These are phyloP conservation scores for Athene cunicularia DNA, from an alignment of 2,113 vertebrate species.

Conservation along the genomic window DNA sequence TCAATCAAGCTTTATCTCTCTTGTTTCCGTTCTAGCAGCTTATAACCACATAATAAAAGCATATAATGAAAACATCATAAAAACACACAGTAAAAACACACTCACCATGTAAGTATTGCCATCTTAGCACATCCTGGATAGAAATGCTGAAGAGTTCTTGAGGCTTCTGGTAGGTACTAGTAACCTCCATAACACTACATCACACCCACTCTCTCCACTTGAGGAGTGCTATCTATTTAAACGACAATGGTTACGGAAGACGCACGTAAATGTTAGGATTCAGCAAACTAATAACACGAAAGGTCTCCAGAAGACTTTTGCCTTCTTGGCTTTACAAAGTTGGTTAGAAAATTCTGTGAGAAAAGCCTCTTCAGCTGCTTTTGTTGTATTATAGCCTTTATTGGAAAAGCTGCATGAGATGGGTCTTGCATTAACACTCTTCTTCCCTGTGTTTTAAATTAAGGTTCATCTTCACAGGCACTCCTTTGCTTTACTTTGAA, in stretches of 20 bases:
- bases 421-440: neutral
- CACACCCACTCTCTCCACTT: neutral
- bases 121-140: neutral
- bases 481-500: neutral
- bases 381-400: neutral
- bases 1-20: constrained; percentile 48
- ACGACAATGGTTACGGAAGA: neutral
- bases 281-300: neutral
- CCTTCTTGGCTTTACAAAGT: neutral
- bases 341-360: neutral
- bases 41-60: constrained; percentile 62
- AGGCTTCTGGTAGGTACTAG: neutral
- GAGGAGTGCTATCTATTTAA: neutral
- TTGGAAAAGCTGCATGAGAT: neutral
- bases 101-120: neutral
- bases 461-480: constrained; percentile 7
- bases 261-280: neutral
- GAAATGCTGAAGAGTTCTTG: constrained; percentile 7
- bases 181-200: neutral
- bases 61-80: constrained; percentile 62
- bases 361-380: constrained; percentile 9
- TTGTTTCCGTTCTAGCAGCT: constrained; percentile 49
- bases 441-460: neutral
- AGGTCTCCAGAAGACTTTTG: neutral
- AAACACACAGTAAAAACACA: constrained; percentile 52